Evolutionary conservation across 2,113 vertebrate genomes (phyloP).

Genomic region (Paratilapia polleni): DNA sequence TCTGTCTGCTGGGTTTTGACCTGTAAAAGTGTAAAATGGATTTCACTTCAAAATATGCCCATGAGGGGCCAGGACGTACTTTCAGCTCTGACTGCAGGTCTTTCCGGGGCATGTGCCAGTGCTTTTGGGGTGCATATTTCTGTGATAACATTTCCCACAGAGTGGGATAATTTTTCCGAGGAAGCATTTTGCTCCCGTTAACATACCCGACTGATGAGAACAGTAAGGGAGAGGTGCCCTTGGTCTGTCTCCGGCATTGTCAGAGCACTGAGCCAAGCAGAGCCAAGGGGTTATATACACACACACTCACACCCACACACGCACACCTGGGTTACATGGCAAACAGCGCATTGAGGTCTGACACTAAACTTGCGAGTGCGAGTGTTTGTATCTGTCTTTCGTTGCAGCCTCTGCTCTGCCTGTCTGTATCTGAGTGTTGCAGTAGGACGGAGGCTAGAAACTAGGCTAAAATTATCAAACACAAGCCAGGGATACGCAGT

Average conservation of each 20-base stretch:
- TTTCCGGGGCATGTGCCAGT: constrained; percentile 2
- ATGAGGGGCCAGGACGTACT: constrained; percentile 13
- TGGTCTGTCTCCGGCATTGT: constrained; percentile 55
- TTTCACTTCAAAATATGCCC: constrained; percentile 48
- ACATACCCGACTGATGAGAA: constrained; percentile 39
- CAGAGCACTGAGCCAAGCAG: constrained; percentile 46
- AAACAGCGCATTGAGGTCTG: not conserved
- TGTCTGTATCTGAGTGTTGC: constrained; percentile 21
- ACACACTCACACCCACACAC: not conserved
- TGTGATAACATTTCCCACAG: constrained; percentile 24
- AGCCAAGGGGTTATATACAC: constrained; percentile 5
- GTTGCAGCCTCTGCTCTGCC: not conserved
- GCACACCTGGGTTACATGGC: constrained; percentile 8
- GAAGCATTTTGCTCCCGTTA: constrained; percentile 20
- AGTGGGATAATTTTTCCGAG: not conserved
- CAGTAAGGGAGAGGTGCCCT: constrained; percentile 49
- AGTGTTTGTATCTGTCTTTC: constrained; percentile 15
- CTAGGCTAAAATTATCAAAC: constrained; percentile 29
- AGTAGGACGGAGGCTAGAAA: not conserved
- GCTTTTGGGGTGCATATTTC: constrained; percentile 24
- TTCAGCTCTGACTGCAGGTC: constrained; percentile 17
- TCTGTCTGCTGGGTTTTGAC: constrained; percentile 15
- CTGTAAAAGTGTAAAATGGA: constrained; percentile 42
- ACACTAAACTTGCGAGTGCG: constrained; percentile 14
- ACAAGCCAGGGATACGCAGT: not conserved